phyloP scores from a whole-genome alignment of 1,140 invertebrate species.

The Temnothorax nylanderi region DNA sequence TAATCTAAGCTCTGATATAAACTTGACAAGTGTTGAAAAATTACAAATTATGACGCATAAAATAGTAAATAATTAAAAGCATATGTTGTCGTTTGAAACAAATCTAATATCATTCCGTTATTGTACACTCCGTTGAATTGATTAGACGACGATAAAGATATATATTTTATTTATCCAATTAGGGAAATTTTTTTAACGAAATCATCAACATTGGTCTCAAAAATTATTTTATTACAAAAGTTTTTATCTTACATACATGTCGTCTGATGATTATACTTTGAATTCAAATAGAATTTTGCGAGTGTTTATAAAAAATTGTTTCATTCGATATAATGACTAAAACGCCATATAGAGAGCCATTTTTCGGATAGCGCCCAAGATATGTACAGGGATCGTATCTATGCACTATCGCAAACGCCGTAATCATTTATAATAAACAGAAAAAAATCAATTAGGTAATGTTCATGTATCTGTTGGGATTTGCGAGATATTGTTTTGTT shows the following conservation, averaged over 20 bases:
- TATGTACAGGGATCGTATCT: not conserved
- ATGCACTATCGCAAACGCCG: not conserved
- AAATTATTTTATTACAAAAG: too few species aligned
- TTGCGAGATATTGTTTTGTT: constrained; percentile 73
- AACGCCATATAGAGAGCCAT: constrained; percentile 4
- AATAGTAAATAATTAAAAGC: too few species aligned
- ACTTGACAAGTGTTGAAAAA: not conserved
- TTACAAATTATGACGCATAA: not conserved
- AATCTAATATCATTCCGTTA: too few species aligned
- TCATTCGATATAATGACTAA: constrained; percentile 50
- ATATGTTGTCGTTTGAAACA: too few species aligned
- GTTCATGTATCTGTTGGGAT: constrained; percentile 75
- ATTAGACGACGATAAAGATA: too few species aligned
- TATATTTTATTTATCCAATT: too few species aligned
- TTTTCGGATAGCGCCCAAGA: not conserved
- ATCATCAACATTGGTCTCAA: too few species aligned
- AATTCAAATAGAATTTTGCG: not conserved
- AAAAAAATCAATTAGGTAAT: constrained; percentile 44
- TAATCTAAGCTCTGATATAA: not conserved
- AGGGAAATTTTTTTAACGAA: too few species aligned
- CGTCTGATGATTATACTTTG: constrained; percentile 11
- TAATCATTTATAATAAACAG: constrained; percentile 37
- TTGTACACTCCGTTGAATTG: too few species aligned
- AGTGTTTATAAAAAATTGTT: constrained; percentile 25
- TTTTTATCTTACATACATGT: constrained; percentile 22